phyloP scores from a whole-genome alignment of 2,797 vertebrate genomes.

The Halcyon smyrnensis region DNA sequence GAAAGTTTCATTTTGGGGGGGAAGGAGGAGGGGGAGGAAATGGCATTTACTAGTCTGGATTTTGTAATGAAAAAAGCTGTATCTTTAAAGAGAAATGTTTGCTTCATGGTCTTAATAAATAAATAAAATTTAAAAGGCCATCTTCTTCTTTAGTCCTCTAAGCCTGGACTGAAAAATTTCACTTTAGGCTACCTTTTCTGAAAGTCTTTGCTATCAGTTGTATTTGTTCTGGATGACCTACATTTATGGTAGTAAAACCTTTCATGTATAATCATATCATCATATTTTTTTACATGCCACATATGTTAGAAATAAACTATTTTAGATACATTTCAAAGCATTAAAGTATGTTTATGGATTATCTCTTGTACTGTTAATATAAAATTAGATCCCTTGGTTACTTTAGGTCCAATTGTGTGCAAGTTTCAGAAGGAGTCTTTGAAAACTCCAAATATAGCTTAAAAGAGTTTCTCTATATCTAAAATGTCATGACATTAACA shows the following conservation, averaged over 20 bases:
- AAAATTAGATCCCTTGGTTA: slow-evolving; percentile 38
- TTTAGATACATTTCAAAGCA: not conserved
- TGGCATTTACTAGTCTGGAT: not conserved
- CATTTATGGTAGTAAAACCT: slow-evolving; percentile 15
- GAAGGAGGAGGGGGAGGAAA: not conserved
- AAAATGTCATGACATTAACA: slow-evolving; percentile 74
- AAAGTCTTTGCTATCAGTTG: not conserved
- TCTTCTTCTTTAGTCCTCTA: not conserved
- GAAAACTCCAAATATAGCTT: slow-evolving; percentile 63
- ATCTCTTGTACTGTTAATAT: not conserved
- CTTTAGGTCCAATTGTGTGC: not conserved
- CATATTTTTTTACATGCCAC: not conserved
- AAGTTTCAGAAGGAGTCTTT: slow-evolving; percentile 43
- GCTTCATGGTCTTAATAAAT: not conserved
- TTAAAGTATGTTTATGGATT: slow-evolving; percentile 47
- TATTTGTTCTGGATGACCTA: slow-evolving; percentile 54
- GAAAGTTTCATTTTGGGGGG: not conserved
- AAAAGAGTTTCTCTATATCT: slow-evolving; percentile 63
- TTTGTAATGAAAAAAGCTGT: not conserved
- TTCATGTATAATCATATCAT: slow-evolving; percentile 41
- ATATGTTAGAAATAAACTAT: not conserved
- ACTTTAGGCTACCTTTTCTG: not conserved
- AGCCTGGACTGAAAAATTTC: not conserved
- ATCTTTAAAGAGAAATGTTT: not conserved
- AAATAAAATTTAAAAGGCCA: not conserved